Conservation (phyloP, 2,888 invertebrate species). For the Hypsopygia costalis region DNA sequence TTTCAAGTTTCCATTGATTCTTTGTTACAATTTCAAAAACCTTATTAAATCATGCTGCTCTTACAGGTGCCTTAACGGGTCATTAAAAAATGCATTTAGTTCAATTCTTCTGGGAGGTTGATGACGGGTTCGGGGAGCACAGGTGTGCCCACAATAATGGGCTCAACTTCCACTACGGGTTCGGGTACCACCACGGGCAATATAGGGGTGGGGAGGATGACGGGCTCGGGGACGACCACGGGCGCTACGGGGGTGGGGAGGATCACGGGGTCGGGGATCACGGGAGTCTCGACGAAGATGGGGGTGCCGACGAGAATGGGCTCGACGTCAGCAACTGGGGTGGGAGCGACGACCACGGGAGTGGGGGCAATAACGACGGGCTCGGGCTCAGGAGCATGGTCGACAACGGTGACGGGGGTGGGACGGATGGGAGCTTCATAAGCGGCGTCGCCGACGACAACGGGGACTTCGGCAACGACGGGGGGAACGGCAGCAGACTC, state of each 20-base stretch:
- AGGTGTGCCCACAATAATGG: neutral
- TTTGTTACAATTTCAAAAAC: no score
- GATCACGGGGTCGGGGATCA: constrained; percentile 10
- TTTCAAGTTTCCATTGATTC: no score
- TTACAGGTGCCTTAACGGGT: no score
- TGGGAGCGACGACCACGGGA: no score
- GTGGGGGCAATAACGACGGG: no score
- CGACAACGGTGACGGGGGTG: neutral
- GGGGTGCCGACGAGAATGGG: constrained; percentile 18
- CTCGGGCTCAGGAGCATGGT: constrained; percentile 2
- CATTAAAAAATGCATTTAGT: no score
- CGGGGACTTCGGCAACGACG: constrained; percentile 10
- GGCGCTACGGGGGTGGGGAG: neutral
- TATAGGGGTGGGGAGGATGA: constrained; percentile 6
- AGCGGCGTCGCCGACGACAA: neutral
- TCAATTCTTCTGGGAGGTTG: neutral
- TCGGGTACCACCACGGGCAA: constrained; percentile 4
- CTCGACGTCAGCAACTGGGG: no score
- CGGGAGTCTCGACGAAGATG: constrained; percentile 7
- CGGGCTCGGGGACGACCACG: constrained; percentile 6
- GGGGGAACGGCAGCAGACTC: constrained; percentile 6
- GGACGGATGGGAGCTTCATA: neutral
- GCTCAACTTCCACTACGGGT: neutral
- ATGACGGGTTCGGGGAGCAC: constrained; percentile 3
- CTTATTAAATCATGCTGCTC: no score